phyloP scores from a whole-genome alignment of 2,797 vertebrate genomes.

The Aselliscus stoliczkanus region DNA sequence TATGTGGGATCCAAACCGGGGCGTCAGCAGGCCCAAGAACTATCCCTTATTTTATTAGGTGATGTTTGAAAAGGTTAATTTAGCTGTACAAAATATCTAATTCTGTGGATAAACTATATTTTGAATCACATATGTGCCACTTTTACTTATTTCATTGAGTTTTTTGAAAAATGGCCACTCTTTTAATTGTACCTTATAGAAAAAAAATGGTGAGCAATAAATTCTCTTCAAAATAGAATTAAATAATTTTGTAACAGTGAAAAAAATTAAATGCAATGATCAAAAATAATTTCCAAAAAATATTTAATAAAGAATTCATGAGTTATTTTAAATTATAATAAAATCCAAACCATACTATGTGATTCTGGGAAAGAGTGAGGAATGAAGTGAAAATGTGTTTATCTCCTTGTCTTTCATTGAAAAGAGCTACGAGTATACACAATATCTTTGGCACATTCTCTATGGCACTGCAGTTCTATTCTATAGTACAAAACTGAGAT shows the following conservation, averaged over 20 bases:
- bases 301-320: neutral
- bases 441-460: neutral
- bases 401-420: neutral
- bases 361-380: neutral
- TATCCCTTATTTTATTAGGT: constrained; percentile 25
- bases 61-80: neutral
- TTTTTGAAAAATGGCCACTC: neutral
- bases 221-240: neutral
- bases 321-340: neutral
- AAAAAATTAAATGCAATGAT: neutral
- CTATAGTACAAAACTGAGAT: neutral
- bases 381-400: neutral
- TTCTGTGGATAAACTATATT: neutral
- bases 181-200: neutral
- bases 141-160: neutral
- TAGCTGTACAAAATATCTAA: neutral
- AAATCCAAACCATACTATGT: neutral
- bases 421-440: neutral
- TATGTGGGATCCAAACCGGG: too few relatives aligned
- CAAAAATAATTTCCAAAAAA: constrained; percentile 11
- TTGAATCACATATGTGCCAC: neutral
- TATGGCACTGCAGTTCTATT: neutral
- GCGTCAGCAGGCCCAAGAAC: too few relatives aligned
- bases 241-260: neutral
- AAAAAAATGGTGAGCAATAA: neutral